These are phyloP conservation scores for Stictocephala bisonia DNA, from an alignment of 2,888 invertebrate genomes.

Conservation along the genomic window DNA sequence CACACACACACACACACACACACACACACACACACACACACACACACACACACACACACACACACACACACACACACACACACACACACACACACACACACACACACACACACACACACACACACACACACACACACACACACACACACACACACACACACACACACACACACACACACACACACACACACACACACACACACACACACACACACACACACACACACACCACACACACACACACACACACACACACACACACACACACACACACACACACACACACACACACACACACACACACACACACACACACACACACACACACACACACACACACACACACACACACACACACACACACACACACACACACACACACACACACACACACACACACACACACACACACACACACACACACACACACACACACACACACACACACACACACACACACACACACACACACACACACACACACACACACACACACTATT, in stretches of 20 bases:
- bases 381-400: conserved; percentile 9
- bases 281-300: too few relatives aligned
- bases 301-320: not conserved
- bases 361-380: not conserved
- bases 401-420: conserved; percentile 13
- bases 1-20: conserved; percentile 13
- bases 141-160: too few relatives aligned
- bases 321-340: conserved; percentile 4
- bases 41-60: too few relatives aligned
- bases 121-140: too few relatives aligned
- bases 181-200: too few relatives aligned
- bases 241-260: too few relatives aligned
- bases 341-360: conserved; percentile 8
- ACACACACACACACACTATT: too few relatives aligned
- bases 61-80: not conserved
- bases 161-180: too few relatives aligned
- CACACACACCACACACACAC: too few relatives aligned
- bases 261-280: too few relatives aligned
- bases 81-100: not conserved
- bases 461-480: not conserved
- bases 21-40: conserved; percentile 8
- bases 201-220: too few relatives aligned
- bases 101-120: too few relatives aligned
- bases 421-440: conserved; percentile 1
- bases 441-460: conserved; percentile 9